Evolutionary conservation across 2,888 invertebrate species (phyloP), one percentile per base, ranked within the genome.

Genomic region (Miltochrista miniata): DNA sequence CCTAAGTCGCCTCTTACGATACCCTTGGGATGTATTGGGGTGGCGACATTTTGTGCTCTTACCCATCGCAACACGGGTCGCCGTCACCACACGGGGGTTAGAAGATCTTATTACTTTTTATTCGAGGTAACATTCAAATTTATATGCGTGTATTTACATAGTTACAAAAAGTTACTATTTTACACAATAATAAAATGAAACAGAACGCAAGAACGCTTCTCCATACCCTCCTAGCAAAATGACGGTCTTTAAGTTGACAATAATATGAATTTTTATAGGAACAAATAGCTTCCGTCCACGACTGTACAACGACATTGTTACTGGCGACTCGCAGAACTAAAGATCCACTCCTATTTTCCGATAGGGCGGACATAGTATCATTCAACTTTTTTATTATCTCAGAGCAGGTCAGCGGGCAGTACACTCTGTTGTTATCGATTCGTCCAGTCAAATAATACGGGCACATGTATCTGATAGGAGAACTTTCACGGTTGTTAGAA

Each of bases 311-410:
- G 69, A 79, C 81, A 85, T 86, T 86, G 86, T 86, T 87, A 85
- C 83, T 64, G 76, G 76, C 68, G 71, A 74, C 75, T 78, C 72
- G 71, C 69, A 74, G 79, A 87, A 87, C 87, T 87, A 84, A 85
- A 84, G 81, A 83, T 79, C 84, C 82, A 78, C 87, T 86, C 75
- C 74, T 82, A 83, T 88, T 87, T 87, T 87, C 87, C 89, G 84
- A 88, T 87, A 89, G 87, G 83, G 69, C 79, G 85, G 78, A 75
- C 81, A 80, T 77, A 81, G 85, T 84, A 85, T 85, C 86, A 84
- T 87, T 84, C 83, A 89, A 90, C 83, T 89, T 89, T 87, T 86
- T 88, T 89, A 90, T 88, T 88, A 89, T 87, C 85, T 84, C 72
- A 67, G 76, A 76, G 75, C 83, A 83, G 87, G 85, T 83, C 85